Evolutionary conservation across 2,888 invertebrate species (phyloP).

Genomic region (Drosophila hawaiiensis): DNA sequence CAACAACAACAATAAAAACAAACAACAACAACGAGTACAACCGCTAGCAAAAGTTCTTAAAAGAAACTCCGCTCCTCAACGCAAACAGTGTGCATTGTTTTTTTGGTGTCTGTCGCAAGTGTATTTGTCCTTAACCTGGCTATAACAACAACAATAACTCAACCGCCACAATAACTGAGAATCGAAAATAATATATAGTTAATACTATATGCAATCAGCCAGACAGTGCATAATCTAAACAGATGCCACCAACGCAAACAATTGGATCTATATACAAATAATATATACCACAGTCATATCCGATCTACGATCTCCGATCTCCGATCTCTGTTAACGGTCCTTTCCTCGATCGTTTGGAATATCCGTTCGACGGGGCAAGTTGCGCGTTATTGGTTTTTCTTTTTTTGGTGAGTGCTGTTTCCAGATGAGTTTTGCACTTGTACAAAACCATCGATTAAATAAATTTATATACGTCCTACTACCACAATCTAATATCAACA

Average conservation of each 20-base stretch:
- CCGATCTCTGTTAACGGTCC: constrained; percentile 25
- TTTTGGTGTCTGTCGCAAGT: constrained; percentile 59
- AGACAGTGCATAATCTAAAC: constrained; percentile 24
- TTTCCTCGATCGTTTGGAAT: constrained; percentile 39
- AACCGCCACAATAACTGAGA: constrained; percentile 38
- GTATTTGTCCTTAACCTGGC: constrained; percentile 36
- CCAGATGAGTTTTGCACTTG: constrained; percentile 14
- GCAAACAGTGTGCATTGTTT: constrained; percentile 48
- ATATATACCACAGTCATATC: constrained; percentile 15
- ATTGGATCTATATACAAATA: constrained; percentile 44
- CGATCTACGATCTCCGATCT: constrained; percentile 17
- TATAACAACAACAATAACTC: constrained; percentile 37
- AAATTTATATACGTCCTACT: constrained; percentile 14
- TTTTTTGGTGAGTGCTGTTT: constrained; percentile 66
- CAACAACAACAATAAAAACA: constrained; percentile 20
- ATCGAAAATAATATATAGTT: constrained; percentile 11
- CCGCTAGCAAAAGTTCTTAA: constrained; percentile 31
- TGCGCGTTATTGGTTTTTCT: constrained; percentile 55
- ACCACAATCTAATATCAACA: constrained; percentile 8
- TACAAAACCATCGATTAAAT: constrained; percentile 11
- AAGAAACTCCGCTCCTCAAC: constrained; percentile 42
- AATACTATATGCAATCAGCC: constrained; percentile 11
- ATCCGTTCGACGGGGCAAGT: constrained; percentile 34
- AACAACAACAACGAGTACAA: constrained; percentile 23
- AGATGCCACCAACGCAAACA: constrained; percentile 25